Evolutionary conservation across 2,113 vertebrate genomes (phyloP).

Genomic region (Cryptomyrus ogoouensis): DNA sequence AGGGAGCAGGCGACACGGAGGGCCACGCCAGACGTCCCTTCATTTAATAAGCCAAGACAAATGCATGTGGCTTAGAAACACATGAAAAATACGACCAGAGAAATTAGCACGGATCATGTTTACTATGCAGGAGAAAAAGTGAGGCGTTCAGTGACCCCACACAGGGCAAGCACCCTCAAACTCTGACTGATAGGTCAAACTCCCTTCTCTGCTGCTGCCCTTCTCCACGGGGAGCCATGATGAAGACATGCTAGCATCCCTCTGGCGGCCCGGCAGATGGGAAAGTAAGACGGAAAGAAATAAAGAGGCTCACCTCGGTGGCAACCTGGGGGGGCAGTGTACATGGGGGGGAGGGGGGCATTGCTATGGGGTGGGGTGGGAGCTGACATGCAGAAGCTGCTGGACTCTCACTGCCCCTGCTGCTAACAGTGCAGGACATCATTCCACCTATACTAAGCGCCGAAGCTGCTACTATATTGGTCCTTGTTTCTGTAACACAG

Average conservation of each 20-base stretch:
- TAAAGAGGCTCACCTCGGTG: not conserved
- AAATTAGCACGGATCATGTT: not conserved
- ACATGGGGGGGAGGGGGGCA: not conserved
- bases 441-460: slow-evolving; percentile 18
- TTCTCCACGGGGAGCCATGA: not conserved
- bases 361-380: not conserved
- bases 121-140: not conserved
- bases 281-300: not conserved
- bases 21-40: not conserved
- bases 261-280: not conserved
- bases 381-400: not conserved
- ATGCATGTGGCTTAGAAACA: not conserved
- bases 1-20: not conserved
- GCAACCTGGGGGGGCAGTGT: not conserved
- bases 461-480: slow-evolving; percentile 32
- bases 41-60: not conserved
- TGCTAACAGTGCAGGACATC: not conserved
- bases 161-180: not conserved
- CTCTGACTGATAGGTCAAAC: not conserved
- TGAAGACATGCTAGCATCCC: not conserved
- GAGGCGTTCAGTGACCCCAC: not conserved
- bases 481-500: slow-evolving; percentile 18
- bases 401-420: not conserved
- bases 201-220: not conserved
- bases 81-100: not conserved